A percentile compares a stretch with the other conserved stretches of the same genome.
Evolutionary conservation across 35 echinoderm and acorn worm genomes (phyloP).

Genomic region (Acanthaster planci): DNA sequence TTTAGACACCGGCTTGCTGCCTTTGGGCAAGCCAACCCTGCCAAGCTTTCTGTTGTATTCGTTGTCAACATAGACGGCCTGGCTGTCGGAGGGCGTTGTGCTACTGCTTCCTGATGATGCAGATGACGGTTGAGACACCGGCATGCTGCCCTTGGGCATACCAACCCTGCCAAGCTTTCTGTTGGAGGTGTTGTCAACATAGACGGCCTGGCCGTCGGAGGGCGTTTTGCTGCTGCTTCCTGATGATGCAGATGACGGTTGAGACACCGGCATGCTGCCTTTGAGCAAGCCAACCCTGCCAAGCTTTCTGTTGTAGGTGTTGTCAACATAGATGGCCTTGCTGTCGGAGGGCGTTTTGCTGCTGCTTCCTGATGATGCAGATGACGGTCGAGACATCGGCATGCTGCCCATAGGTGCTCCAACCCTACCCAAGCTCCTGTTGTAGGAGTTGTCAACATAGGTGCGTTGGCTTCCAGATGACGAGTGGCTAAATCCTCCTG

Average conservation of each 20-base stretch:
- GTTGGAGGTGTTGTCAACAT: not conserved
- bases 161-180: not conserved
- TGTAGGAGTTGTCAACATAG: slow-evolving; percentile 31
- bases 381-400: slow-evolving; percentile 1
- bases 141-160: not conserved
- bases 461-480: not conserved
- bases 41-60: not conserved
- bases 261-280: not conserved
- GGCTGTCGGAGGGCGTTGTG: not conserved
- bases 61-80: not conserved
- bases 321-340: slow-evolving; percentile 41
- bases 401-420: slow-evolving; percentile 22
- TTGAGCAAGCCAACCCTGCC: not conserved
- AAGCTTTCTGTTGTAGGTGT: slow-evolving; percentile 32
- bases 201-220: no score
- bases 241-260: no score
- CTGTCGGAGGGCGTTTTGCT: slow-evolving; percentile 24
- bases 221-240: no score
- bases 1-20: not conserved
- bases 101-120: not conserved
- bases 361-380: not conserved
- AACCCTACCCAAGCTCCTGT: slow-evolving; percentile 36
- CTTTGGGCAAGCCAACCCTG: not conserved
- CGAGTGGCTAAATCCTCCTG: not conserved
- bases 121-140: not conserved